A percentile compares a stretch with the other conserved stretches of the same genome.
Conservation (phyloP, 2,888 invertebrate genomes). For the Meiosimyza decipiens region DNA sequence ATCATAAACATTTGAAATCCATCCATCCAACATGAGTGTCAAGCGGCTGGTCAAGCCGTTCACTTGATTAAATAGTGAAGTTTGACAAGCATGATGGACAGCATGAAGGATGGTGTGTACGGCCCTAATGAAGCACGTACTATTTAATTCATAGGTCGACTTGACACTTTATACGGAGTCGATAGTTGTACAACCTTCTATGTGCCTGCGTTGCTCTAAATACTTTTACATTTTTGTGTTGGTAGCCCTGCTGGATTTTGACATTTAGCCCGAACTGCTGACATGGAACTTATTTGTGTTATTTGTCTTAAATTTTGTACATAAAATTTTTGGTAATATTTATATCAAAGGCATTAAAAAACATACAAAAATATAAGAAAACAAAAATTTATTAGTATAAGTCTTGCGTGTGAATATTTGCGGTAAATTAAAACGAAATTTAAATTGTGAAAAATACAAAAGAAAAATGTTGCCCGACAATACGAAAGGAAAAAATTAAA, state of each 20-base stretch:
- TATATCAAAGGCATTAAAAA: constrained; percentile 5
- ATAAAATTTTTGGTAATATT: constrained; percentile 52
- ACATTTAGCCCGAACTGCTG: constrained; percentile 47
- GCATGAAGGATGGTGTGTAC: too few relatives aligned
- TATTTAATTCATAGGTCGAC: too few relatives aligned
- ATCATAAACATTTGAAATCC: too few relatives aligned
- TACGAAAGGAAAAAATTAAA: background rate
- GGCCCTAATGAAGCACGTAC: too few relatives aligned
- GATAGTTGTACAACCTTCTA: too few relatives aligned
- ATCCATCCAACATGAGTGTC: too few relatives aligned
- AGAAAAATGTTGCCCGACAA: background rate
- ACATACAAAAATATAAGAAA: background rate
- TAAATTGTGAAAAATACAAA: background rate
- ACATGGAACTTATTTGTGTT: constrained; percentile 57
- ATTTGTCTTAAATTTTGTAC: constrained; percentile 51
- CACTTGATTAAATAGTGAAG: too few relatives aligned
- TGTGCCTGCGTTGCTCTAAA: too few relatives aligned
- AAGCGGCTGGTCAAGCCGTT: too few relatives aligned
- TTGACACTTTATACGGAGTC: too few relatives aligned
- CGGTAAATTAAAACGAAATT: background rate
- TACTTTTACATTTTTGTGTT: background rate
- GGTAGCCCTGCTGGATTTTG: constrained; percentile 19
- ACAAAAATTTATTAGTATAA: background rate
- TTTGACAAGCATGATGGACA: too few relatives aligned
- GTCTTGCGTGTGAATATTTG: background rate